Base-by-base conservation (phyloP, 2,888 invertebrate genomes). In the Nomada fucata region DNA sequence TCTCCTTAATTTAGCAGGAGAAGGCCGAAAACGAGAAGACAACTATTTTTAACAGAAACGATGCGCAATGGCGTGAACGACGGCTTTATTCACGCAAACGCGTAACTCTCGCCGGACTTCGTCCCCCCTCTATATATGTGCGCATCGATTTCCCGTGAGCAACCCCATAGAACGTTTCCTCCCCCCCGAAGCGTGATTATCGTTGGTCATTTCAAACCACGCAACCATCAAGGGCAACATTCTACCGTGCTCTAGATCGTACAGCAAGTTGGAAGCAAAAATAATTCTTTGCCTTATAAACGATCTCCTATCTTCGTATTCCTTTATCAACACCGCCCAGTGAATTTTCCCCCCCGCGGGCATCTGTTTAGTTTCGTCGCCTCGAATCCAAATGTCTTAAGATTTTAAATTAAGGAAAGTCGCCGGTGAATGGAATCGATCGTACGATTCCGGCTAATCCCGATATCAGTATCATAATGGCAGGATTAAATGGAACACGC, bases 401-500 rank as follows among this genome's bases (percentile, higher is more conserved):
- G 53, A 55, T 18, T 42, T 42, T 23, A 7, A 0, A 5, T 7
- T 10, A 7, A 29, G 26, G 7, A 50, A 59, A 15, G 10, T 50
- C 15, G 15, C 0, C 10, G 4, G 10, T 42, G 7, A 42, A n/a
- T 15, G 2, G 13, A 26, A 42, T 26, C 26, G 63, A 52, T 69
- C 57, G 26, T 11, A 20, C 36, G 61, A 10, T 13, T 26, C 50
- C 11, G 47, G 10, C 47, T 50, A 64, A 65, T 18, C 60, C 65
- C 50, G 10, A 64, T 65, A 61, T 52, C 57, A 3, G 74, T 42
- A 44, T 71, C 68, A 61, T 47, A 79, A 75, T 52, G 59, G 52
- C 20, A 23, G 26, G 73, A 55, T 68, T 76, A 64, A 72, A 82
- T 69, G 71, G 71, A 42, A 63, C 70, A 36, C 81, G 44, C 20